A percentile compares a stretch with the other conserved stretches of the same genome.
Evolutionary conservation across 1,140 invertebrate genomes (phyloP).

Genomic region (Drosophila busckii): DNA sequence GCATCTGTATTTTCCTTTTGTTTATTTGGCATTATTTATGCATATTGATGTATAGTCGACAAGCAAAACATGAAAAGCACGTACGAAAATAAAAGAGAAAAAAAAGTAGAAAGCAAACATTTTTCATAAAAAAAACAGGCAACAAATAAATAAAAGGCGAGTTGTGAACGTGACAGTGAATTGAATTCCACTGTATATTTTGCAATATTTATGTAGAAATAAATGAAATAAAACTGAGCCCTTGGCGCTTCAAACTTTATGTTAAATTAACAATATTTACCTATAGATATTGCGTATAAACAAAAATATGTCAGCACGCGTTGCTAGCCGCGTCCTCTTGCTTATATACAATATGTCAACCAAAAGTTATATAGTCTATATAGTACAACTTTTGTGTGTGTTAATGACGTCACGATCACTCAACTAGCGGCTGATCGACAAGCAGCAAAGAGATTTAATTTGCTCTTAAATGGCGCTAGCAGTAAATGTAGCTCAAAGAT

Average conservation of each 20-base stretch:
- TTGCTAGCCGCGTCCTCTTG: slow-evolving; percentile 29
- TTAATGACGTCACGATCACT: slow-evolving; percentile 66
- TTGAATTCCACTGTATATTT: slow-evolving; percentile 70
- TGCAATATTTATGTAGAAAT: slow-evolving; percentile 29
- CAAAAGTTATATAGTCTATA: slow-evolving; percentile 9
- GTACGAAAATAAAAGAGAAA: not conserved
- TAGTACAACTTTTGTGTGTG: slow-evolving; percentile 21
- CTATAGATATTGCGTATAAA: not conserved
- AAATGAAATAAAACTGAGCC: slow-evolving; percentile 20
- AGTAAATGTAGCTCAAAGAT: slow-evolving; percentile 41
- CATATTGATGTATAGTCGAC: slow-evolving; percentile 20
- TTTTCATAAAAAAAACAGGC: slow-evolving; percentile 30
- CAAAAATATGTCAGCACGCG: slow-evolving; percentile 21
- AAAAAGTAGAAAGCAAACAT: slow-evolving; percentile 46
- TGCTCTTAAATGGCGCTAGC: slow-evolving; percentile 59
- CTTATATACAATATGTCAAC: not conserved
- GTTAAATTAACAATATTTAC: not conserved
- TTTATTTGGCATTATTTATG: not conserved
- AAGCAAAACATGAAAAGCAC: slow-evolving; percentile 13
- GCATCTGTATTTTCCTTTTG: no score
- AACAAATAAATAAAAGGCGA: slow-evolving; percentile 42
- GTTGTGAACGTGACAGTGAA: slow-evolving; percentile 60
- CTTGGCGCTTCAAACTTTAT: slow-evolving; percentile 5
- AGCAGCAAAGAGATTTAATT: slow-evolving; percentile 3
- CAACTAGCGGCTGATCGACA: slow-evolving; percentile 52